Evolutionary conservation across 2,888 invertebrate species (phyloP), one percentile per base, ranked within the genome.

Genomic region (Macaria liturata): DNA sequence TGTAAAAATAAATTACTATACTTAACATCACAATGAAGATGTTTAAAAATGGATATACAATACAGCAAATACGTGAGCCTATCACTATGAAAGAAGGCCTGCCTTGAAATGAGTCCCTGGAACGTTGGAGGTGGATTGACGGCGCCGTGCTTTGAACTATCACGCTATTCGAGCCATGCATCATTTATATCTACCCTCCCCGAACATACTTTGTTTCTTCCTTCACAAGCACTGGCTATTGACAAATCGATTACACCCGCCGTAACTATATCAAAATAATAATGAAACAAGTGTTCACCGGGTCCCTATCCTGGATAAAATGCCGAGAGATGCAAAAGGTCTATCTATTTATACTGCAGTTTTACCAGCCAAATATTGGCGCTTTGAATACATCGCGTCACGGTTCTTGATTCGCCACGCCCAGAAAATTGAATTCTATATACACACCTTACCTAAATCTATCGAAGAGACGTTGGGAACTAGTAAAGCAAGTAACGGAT

Each of bases 131-230:
- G 71, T 76, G 69, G 73, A 79, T 80, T 80, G 84, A 82, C 78
- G 82, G 81, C 81, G 74, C 71, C 78, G 76, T 80, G 79, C 83
- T 86, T 91, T 89, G 92, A 92, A 88, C 92, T 92, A 91, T 93
- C 93, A 92, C 94, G 93, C 93, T 93, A 94, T 83, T 81, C 92
- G 76, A 88, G 81, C 81, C 93, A 92, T 91, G 91, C 89, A 91
- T 91, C 83, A 87, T 91, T 91, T 89, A 91, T 91, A 90, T 90
- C 91, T 91, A 90, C 91, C 90, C 90, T 84, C 90, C 81, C 83
- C 86, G 88, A 90, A 91, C 91, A 90, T 91, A 91, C 91, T 91
- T 91, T 90, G 86, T 80, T 81, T 89, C 87, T 84, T 88, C 82
- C 82, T 88, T 83, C 83, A 83, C 80, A 78, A 81, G 71, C 76